Evolutionary conservation across 2,797 vertebrate genomes (phyloP), one percentile per base, ranked within the genome.

Genomic region (Mastacembelus armatus): DNA sequence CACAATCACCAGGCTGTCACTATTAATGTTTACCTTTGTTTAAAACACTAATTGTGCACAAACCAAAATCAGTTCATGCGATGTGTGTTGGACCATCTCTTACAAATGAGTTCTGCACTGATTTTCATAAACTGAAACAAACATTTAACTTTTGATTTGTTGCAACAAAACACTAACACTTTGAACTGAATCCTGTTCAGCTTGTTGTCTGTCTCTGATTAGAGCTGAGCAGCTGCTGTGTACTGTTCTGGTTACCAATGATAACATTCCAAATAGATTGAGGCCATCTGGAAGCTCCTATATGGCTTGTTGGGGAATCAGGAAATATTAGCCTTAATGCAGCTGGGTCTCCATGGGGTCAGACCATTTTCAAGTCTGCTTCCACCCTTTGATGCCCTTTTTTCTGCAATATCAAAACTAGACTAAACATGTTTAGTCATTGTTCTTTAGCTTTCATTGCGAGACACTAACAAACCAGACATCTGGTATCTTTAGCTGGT

Each of bases 301-400:
- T 78, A 79, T 77, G 59, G 44, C 49, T 81, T 60, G 61, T 75
- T n/a, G 26, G 33, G 45, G 32, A 80, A 77, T 56, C 86, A 88
- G 87, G 87, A 90, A 87, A 61, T 80, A 81, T 74, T 77, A 58
- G 45, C 39, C 49, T 48, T 38, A 1, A 58, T 81, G 72, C 71
- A 64, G 72, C 73, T 27, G 71, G 63, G 75, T 80, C 71, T 77
- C 48, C 16, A 0, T 44, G 44, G 40, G 74, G 75, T 83, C 74
- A 51, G 35, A 27, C 11, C 22, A 21, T 18, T 66, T 45, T 18
- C 42, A 32, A 77, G 58, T 35, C 15, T 2, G 10, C 12, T 24
- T 10, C 6, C 16, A 7, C 14, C 47, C 55, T 80, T 76, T 82
- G 52, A 84, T 74, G 62, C 74, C 65, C 9, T 71, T 86, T 88